These are phyloP conservation scores for Ictalurus punctatus DNA, from an alignment of 2,113 vertebrate species.

Conservation along the genomic window DNA sequence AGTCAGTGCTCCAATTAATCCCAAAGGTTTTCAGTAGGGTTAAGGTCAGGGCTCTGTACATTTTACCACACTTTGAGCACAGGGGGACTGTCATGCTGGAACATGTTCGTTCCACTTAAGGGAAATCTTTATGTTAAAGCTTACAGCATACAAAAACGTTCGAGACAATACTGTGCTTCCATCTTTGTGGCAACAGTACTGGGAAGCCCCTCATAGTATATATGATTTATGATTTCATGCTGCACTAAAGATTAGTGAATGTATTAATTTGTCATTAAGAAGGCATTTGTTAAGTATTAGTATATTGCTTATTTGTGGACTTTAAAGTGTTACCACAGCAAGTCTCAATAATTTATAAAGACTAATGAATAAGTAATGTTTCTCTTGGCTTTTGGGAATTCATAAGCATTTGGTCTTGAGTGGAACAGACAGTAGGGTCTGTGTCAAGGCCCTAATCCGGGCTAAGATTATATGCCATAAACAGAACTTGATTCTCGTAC, in stretches of 20 bases:
- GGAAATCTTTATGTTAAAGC: not conserved
- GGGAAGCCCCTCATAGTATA: not conserved
- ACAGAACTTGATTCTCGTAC: not conserved
- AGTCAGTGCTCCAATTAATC: not conserved
- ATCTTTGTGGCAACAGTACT: not conserved
- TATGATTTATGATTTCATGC: not conserved
- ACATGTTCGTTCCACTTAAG: not conserved
- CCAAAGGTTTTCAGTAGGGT: not conserved
- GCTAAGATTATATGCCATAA: not conserved
- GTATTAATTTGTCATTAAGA: not conserved
- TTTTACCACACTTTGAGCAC: not conserved
- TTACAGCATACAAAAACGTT: not conserved
- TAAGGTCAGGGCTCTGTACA: not conserved
- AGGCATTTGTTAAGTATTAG: not conserved
- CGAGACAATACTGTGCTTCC: not conserved
- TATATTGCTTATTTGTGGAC: not conserved
- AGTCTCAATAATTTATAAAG: not conserved
- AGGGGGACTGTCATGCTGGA: not conserved
- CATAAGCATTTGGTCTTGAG: conserved; percentile 25
- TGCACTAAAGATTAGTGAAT: not conserved
- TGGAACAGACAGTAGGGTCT: not conserved
- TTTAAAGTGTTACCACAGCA: not conserved
- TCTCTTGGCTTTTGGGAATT: conserved; percentile 8
- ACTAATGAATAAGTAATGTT: not conserved
- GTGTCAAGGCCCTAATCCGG: not conserved